Conservation (phyloP, 2,888 invertebrate genomes). For the Elaeidobius kamerunicus region DNA sequence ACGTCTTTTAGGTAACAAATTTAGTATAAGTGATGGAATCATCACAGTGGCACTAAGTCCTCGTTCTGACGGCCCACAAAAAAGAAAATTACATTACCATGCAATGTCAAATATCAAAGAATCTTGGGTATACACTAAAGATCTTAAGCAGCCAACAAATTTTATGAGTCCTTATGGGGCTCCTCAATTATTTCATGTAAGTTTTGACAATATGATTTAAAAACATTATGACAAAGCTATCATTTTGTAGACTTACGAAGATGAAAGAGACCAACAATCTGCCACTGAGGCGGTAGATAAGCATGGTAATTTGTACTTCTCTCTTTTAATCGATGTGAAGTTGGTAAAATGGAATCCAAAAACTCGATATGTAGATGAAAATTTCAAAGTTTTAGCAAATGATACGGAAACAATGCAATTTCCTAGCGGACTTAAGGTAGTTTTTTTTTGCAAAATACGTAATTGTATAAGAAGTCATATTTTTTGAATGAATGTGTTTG, state of each 20-base stretch:
- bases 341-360: conserved; percentile 72
- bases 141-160: not conserved
- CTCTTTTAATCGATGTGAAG: conserved; percentile 63
- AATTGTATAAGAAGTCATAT: too few species aligned
- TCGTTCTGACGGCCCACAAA: not conserved
- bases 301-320: conserved; percentile 68
- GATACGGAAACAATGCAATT: conserved; percentile 66
- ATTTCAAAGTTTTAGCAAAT: conserved; percentile 56
- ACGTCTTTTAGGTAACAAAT: not conserved
- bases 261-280: conserved; percentile 62
- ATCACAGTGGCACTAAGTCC: not conserved
- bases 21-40: not conserved
- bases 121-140: conserved; percentile 1
- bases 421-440: conserved; percentile 67
- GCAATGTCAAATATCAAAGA: not conserved
- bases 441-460: too few species aligned
- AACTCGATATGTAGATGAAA: conserved; percentile 56
- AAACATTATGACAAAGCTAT: not conserved
- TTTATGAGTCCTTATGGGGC: not conserved
- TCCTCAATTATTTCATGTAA: not conserved
- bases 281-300: conserved; percentile 69
- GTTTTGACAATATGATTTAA: too few species aligned
- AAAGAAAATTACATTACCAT: not conserved
- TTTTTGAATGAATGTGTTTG: too few species aligned
- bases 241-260: conserved; percentile 51